Evolutionary conservation across 2,797 vertebrate genomes (phyloP).

Genomic region (Morus bassanus): DNA sequence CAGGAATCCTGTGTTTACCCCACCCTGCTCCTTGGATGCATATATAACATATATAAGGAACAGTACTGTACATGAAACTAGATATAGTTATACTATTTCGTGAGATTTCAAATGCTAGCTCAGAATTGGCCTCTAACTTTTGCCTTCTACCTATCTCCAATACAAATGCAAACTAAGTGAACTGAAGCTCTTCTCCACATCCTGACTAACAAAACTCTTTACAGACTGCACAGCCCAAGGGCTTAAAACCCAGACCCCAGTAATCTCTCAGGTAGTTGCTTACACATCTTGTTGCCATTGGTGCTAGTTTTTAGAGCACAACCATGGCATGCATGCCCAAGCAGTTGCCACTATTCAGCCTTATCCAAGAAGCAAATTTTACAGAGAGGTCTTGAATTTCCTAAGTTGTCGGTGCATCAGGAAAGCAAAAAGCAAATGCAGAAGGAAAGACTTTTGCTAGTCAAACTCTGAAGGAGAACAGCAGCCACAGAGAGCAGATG

Average conservation of each 20-base stretch:
- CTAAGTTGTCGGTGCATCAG: not conserved
- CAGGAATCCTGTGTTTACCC: not conserved
- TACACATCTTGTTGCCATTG: not conserved
- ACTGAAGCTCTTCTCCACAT: not conserved
- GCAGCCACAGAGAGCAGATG: not conserved
- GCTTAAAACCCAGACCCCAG: not conserved
- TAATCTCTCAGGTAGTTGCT: not conserved
- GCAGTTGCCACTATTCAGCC: not conserved
- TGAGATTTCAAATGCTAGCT: not conserved
- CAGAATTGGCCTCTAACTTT: not conserved
- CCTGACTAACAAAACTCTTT: not conserved
- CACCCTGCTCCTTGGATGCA: rapidly evolving
- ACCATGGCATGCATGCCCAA: not conserved
- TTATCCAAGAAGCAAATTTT: not conserved
- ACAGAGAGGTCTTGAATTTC: not conserved
- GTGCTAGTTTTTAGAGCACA: not conserved
- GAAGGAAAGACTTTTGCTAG: not conserved
- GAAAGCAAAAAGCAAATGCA: not conserved
- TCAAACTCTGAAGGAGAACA: not conserved
- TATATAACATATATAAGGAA: not conserved
- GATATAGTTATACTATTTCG: not conserved
- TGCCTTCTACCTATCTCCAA: not conserved
- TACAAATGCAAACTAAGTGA: not conserved
- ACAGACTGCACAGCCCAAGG: too few relatives aligned
- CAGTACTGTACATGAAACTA: not conserved